These are phyloP conservation scores for Syngnathus rostellatus DNA, from an alignment of 2,797 vertebrate genomes.

Conservation along the genomic window DNA sequence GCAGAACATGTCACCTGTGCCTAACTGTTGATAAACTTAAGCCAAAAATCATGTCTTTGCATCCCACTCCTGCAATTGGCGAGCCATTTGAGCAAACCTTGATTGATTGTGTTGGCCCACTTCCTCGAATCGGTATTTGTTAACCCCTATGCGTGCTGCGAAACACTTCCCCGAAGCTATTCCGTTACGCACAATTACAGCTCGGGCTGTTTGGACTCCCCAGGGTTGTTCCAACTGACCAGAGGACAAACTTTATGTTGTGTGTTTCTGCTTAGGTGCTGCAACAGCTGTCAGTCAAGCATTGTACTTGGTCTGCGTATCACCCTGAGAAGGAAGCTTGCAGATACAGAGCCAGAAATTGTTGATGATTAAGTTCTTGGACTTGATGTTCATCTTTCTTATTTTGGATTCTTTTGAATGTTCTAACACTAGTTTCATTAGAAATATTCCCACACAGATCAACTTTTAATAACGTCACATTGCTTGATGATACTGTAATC, in stretches of 20 bases:
- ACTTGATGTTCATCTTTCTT: too few species aligned
- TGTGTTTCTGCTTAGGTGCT: neutral
- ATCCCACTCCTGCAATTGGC: neutral
- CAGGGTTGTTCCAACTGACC: neutral
- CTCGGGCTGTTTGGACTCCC: neutral
- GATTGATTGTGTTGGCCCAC: neutral
- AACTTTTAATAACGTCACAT: too few species aligned
- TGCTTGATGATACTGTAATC: too few species aligned
- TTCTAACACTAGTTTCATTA: neutral
- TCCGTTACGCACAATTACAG: constrained; percentile 1
- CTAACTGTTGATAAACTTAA: neutral
- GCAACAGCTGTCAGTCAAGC: neutral
- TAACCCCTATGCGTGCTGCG: neutral
- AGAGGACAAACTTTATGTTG: neutral
- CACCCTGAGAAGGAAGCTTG: neutral
- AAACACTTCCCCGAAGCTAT: neutral
- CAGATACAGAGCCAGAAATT: neutral
- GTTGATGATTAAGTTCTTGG: too few species aligned
- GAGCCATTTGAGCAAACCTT: neutral
- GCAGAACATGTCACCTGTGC: neutral
- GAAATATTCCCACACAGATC: too few species aligned
- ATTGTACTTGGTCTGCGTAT: neutral
- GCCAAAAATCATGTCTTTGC: neutral
- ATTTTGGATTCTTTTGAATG: neutral
- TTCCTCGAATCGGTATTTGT: neutral